Evolutionary conservation across 2,888 invertebrate species (phyloP), one percentile per base, ranked within the genome.

Genomic region (Pristionchus japonicus): DNA sequence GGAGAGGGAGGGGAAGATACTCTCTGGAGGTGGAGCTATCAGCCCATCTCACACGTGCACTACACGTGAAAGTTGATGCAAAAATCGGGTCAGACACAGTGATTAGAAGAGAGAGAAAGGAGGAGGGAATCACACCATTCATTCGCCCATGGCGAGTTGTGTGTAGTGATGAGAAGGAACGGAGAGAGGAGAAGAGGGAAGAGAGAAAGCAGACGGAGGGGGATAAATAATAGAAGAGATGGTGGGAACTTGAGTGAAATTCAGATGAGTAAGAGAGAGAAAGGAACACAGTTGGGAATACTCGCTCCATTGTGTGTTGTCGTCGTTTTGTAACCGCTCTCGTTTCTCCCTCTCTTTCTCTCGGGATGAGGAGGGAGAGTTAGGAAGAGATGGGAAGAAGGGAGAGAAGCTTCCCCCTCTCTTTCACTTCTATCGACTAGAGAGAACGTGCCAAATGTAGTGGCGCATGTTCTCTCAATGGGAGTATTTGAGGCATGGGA

Each of bases 11-110:
- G 23, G 49, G 34, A 23, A 31, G 23, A 52, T 31, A 52, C 23
- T 20, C 82, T 49, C 49, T 83, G 52, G 82, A 83, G 82, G 82
- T 52, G 82, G 82, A 83, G 82, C 82, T 83, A 83, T 83, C 82
- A 52, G 34, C 80, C 47, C 49, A 31, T 43, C 43, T 49, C 7
- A 43, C 82, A 83, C 82, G 82, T 83, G 82, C 23, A 15, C 3
- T 11, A 31, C 52, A 83, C 82, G 82, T 83, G 82, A 52, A 70
- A 52, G 23, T 83, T 52, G 31, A 52, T 83, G 49, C 49, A 49
- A 49, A 80, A 49, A 83, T 83, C 52, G 82, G 82, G 82, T 83
- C 82, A 83, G 40, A 37, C 40, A 85, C 85, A 0, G 67, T 52
- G n/a, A 57, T n/a, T n/a, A n/a, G n/a, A 23, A 27, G 23, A 57